phyloP scores from a whole-genome alignment of 1,140 invertebrate genomes.

The Antheraea pernyi region DNA sequence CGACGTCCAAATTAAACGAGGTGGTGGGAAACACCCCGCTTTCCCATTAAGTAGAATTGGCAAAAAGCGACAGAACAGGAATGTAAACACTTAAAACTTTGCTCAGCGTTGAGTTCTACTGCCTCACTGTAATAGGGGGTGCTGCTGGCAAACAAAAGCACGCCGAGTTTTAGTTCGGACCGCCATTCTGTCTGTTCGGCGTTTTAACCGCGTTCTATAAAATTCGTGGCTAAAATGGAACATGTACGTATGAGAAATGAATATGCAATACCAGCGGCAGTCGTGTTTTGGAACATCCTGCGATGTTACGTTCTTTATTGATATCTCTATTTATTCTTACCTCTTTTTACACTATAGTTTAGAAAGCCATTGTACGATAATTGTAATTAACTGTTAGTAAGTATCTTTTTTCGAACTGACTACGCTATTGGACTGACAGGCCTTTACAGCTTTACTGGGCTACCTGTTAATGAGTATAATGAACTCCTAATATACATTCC shows the following conservation, averaged over 20 bases:
- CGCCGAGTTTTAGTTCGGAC: conserved; percentile 45
- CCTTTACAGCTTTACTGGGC: too few relatives aligned
- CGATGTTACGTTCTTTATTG: background rate
- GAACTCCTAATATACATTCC: too few relatives aligned
- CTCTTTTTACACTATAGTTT: background rate
- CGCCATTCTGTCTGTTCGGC: conserved; percentile 51
- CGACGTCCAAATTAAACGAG: conserved; percentile 52
- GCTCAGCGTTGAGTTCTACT: conserved; percentile 42
- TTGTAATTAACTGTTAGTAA: too few relatives aligned
- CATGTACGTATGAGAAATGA: conserved; percentile 59
- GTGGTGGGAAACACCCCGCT: conserved; percentile 46
- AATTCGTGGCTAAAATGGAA: conserved; percentile 48
- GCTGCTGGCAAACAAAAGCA: conserved; percentile 60
- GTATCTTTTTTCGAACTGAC: too few relatives aligned
- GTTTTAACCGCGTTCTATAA: conserved; percentile 50
- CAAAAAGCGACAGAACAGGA: conserved; percentile 67
- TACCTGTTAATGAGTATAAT: too few relatives aligned
- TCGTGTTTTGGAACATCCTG: background rate
- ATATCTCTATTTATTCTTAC: background rate
- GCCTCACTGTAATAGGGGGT: conserved; percentile 48
- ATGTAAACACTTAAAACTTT: conserved; percentile 74
- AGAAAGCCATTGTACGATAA: too few relatives aligned
- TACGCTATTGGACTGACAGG: too few relatives aligned
- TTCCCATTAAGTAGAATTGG: conserved; percentile 64
- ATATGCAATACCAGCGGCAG: conserved; percentile 46